Evolutionary conservation across 2,888 invertebrate genomes (phyloP), one percentile per base, ranked within the genome.

Genomic region (Amaurobius ferox): DNA sequence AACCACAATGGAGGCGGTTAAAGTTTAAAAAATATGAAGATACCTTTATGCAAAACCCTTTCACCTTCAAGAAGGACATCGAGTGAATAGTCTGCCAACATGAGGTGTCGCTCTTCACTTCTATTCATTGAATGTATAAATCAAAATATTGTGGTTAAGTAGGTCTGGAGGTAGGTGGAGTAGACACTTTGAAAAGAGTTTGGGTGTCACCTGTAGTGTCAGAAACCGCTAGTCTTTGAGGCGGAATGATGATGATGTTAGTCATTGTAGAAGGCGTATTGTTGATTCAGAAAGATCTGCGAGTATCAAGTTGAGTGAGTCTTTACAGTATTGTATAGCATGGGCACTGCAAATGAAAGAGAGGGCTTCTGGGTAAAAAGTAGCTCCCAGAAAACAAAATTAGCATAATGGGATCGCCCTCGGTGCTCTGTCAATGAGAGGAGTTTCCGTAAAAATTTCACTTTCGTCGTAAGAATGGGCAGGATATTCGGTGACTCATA

Each of bases 61-160:
- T 67, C 67, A 67, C 67, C 67, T 39, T 67, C 67, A 39, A 32
- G 23, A 39, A 67, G 39, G 39, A 39, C 67, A 67, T 23, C 16
- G 35, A 9, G 6, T 35, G 35, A 35, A 9, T 35, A 9, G 35
- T 5, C 35, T 35, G 35, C 9, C 35, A 35, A 5, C 5, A 9
- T 35, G 5, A 44, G 55, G 23, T 23, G 23, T 13, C 16, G 30
- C 2, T 3, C 1, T 28, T 61, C 5, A 61, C 9, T 7, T 61
- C 9, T 28, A 3, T 3, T 23, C 19, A 16, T 55, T 11, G 23
- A 26, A 61, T 61, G 64, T 29, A n/a, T 64, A 64, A 29, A 70
- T 70, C 44, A 44, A 9, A 9, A 23, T 13, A 7, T 44, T 70
- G 16, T 26, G 26, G 23, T n/a, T 19, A 55, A 70, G 29, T 70